Evolutionary conservation across 2,113 vertebrate species (phyloP), one percentile per base, ranked within the genome.

Genomic region (Perca fluviatilis): DNA sequence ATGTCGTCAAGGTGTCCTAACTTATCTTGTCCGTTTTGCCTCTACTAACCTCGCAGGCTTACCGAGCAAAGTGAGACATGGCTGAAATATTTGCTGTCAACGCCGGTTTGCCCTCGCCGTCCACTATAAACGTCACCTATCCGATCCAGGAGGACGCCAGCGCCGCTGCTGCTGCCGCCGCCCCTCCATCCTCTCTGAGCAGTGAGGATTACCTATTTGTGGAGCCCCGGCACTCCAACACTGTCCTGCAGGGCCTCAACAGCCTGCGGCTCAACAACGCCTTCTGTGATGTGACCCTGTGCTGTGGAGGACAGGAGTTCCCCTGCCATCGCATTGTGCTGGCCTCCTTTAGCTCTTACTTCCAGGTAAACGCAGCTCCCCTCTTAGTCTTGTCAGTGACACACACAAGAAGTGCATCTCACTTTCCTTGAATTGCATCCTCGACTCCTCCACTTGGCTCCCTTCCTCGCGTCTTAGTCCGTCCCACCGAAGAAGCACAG

Each of bases 321-420:
- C 95, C 96, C 46, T 96, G 96, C 49, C 96, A 96, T 54, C 95
- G 96, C 53, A 95, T 96, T 1, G 95, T 96, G 3, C 88, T 96
- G 71, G 96, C 96, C 47, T 96, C 96, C 47, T 96, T 96, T 66
- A 96, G 96, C 93, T 95, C 95, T 8, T 96, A 96, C 87, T 96
- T 96, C 71, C 95, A 96, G 94, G 95, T 96, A 77, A 83, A 23
- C 47, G 2, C 25, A 60, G 57, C 18, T 40, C 12, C 1, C 16
- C 2, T 6, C 47, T 21, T 19, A 62, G 60, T 18, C 58, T 10
- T 51, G 57, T 19, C 49, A 10, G 0, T 9, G 13, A 8, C 65
- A 5, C 2, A 12, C 13, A 21, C 51, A 10, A 43, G 40, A 43
- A 43, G 40, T 43, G 9, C 40, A 43, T 43, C 40, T 43, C 10